Percentiles rank a stretch among this genome's conserved stretches.
Conservation (phyloP, 2,888 invertebrate genomes). For the Iselma pallidipennis region DNA sequence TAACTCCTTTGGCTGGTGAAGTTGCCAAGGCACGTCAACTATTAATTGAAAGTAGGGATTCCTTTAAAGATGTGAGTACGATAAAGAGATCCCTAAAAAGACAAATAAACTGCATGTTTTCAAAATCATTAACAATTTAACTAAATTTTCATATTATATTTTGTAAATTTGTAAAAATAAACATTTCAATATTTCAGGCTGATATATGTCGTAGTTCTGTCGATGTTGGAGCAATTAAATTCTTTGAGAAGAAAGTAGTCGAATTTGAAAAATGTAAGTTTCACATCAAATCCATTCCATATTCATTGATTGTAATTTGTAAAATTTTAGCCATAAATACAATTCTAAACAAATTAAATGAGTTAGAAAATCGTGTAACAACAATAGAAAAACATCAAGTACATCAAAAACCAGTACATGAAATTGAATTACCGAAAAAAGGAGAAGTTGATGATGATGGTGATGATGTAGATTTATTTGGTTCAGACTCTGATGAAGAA, state of each 20-base stretch:
- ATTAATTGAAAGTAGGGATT: conserved; percentile 67
- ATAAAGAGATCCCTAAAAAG: conserved; percentile 14
- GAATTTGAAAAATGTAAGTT: conserved; percentile 46
- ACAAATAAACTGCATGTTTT: neutral
- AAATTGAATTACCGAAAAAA: conserved; percentile 34
- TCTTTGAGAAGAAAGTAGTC: conserved; percentile 47
- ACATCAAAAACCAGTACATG: conserved; percentile 31
- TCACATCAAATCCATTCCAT: neutral
- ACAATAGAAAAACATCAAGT: conserved; percentile 44
- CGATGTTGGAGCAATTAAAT: conserved; percentile 45
- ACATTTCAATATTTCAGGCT: conserved; percentile 24
- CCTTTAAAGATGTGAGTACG: conserved; percentile 71
- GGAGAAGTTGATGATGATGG: conserved; percentile 59
- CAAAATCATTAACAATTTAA: neutral
- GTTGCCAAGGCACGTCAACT: conserved; percentile 86
- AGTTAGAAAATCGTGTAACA: conserved; percentile 36
- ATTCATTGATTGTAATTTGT: neutral
- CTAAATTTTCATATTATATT: conserved; percentile 3
- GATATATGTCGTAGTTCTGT: conserved; percentile 22
- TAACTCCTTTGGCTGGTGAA: conserved; percentile 77
- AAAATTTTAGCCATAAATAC: conserved; percentile 38
- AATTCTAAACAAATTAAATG: conserved; percentile 34
- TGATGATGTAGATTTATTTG: conserved; percentile 83
- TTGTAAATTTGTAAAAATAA: conserved; percentile 9
- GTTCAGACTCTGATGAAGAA: conserved; percentile 79